These are phyloP conservation scores for Chunga burmeisteri DNA, from an alignment of 2,113 vertebrate species.

Conservation along the genomic window DNA sequence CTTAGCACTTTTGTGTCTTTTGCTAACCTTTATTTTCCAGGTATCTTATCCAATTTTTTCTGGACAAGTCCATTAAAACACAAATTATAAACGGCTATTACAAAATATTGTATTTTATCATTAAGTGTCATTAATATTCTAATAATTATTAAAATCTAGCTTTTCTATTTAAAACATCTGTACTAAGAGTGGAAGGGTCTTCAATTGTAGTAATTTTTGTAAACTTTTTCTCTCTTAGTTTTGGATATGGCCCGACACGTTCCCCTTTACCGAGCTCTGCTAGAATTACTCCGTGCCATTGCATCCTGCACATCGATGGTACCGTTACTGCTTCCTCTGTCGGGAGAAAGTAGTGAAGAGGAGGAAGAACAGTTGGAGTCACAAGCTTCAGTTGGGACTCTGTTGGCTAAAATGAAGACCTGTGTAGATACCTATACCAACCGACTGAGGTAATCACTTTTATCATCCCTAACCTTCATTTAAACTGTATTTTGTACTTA, in stretches of 20 bases:
- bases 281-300: slow-evolving; percentile 93
- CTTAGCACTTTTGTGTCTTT: neutral
- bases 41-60: neutral
- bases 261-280: slow-evolving; percentile 91
- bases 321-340: slow-evolving; percentile 90
- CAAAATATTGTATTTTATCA: neutral
- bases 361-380: slow-evolving; percentile 88
- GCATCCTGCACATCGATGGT: slow-evolving; percentile 92
- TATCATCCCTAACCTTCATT: neutral
- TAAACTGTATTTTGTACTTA: neutral
- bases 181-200: neutral
- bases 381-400: slow-evolving; percentile 92
- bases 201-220: neutral
- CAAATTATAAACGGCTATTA: neutral
- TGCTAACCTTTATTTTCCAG: neutral
- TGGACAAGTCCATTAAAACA: neutral
- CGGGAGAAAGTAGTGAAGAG: slow-evolving; percentile 84
- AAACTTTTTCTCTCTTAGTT: slow-evolving; percentile 71
- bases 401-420: slow-evolving; percentile 98
- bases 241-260: slow-evolving; percentile 98
- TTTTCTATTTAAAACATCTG: neutral
- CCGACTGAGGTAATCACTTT: slow-evolving; percentile 82
- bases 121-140: neutral
- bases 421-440: slow-evolving; percentile 99
- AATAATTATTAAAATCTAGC: neutral